These are phyloP conservation scores for Athene noctua DNA, from an alignment of 2,113 vertebrate species.

Conservation along the genomic window DNA sequence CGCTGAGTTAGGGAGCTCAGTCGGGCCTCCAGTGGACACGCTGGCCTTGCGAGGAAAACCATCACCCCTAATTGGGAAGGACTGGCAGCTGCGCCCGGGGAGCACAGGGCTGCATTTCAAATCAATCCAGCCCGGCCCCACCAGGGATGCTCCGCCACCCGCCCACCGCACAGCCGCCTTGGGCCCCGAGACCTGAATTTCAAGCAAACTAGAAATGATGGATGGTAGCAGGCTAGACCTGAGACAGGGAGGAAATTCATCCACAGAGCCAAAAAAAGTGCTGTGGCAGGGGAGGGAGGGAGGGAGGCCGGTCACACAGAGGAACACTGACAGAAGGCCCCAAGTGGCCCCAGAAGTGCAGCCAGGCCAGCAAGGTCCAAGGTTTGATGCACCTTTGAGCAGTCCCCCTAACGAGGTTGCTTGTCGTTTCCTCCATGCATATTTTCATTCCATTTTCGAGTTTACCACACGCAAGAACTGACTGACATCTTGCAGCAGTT, in stretches of 20 bases:
- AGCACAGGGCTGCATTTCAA: background rate
- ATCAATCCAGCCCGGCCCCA: background rate
- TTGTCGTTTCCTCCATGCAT: background rate
- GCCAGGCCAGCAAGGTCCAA: background rate
- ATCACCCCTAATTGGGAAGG: background rate
- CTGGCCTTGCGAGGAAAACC: background rate
- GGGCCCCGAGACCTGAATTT: background rate
- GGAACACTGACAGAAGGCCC: background rate
- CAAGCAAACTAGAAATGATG: background rate
- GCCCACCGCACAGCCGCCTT: accelerated
- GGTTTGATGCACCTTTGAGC: background rate
- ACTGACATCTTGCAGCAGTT: background rate
- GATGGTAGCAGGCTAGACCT: background rate
- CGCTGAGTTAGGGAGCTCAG: background rate
- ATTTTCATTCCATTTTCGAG: background rate
- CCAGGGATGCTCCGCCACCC: background rate
- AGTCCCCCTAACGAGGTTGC: background rate
- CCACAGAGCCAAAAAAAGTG: background rate
- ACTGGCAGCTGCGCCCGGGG: background rate
- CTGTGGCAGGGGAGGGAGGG: background rate
- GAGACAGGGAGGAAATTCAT: background rate
- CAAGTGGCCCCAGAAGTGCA: background rate
- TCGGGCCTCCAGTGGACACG: background rate
- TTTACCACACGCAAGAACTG: background rate
- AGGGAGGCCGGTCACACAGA: background rate